A percentile compares a stretch with the other conserved stretches of the same genome.
Evolutionary conservation across 2,797 vertebrate genomes (phyloP).

Genomic region (Schizopygopsis pylzovi): DNA sequence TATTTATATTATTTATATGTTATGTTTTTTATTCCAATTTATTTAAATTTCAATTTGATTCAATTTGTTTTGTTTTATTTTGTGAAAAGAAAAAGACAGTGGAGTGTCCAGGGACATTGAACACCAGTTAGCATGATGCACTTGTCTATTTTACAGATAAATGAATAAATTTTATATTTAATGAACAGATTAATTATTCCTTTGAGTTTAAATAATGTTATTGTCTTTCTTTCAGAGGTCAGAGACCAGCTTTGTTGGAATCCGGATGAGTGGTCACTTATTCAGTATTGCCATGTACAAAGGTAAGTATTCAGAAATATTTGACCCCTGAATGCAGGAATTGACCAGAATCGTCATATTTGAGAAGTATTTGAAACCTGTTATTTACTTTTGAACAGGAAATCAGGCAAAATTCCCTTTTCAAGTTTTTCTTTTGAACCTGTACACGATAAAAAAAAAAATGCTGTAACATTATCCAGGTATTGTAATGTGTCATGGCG

Average conservation of each 20-base stretch:
- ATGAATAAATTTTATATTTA: background rate
- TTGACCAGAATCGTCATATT: background rate
- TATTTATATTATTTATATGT: background rate
- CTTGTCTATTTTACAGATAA: background rate
- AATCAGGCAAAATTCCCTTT: background rate
- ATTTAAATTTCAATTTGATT: background rate
- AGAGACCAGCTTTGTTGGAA: background rate
- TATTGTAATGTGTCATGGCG: slow-evolving; percentile 37
- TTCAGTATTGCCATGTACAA: background rate
- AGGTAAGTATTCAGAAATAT: background rate
- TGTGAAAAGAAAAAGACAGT: background rate
- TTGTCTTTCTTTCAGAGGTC: background rate
- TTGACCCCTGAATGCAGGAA: background rate
- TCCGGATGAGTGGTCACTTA: background rate
- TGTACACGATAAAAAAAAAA: slow-evolving; percentile 13
- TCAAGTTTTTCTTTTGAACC: slow-evolving; percentile 11
- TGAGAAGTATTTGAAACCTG: background rate
- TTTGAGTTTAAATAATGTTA: background rate
- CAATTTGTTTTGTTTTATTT: background rate
- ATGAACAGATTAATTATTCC: background rate
- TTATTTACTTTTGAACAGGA: background rate
- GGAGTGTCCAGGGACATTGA: background rate
- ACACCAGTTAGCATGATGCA: background rate
- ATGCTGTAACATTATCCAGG: slow-evolving; percentile 20
- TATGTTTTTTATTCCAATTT: background rate